phyloP scores from a whole-genome alignment of 2,888 invertebrate genomes.

The Psylliodes chrysocephalus region DNA sequence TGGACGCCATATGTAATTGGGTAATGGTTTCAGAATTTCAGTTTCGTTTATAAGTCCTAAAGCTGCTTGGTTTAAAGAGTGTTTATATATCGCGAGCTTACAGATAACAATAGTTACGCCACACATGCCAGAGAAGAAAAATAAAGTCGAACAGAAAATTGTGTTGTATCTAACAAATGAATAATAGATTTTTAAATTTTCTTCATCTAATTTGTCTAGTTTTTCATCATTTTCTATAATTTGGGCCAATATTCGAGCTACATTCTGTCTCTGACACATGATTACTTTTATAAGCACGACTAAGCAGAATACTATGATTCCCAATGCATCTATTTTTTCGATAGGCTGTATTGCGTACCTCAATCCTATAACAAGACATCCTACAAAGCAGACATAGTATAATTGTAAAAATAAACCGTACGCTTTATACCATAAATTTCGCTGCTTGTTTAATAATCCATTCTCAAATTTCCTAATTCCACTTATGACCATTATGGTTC shows the following conservation, averaged over 20 bases:
- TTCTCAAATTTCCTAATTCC: too few relatives aligned
- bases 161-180: not conserved
- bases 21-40: conserved; percentile 6
- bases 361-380: too few relatives aligned
- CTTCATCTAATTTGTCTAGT: not conserved
- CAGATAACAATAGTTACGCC: not conserved
- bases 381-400: too few relatives aligned
- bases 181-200: not conserved
- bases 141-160: not conserved
- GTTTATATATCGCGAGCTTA: not conserved
- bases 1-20: conserved; percentile 19
- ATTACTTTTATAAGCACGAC: not conserved
- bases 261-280: not conserved
- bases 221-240: not conserved
- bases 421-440: too few relatives aligned
- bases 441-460: too few relatives aligned
- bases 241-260: not conserved
- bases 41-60: not conserved
- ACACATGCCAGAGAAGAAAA: not conserved
- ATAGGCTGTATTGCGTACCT: too few relatives aligned
- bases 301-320: not conserved
- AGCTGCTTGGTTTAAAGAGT: not conserved
- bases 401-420: too few relatives aligned
- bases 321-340: too few relatives aligned
- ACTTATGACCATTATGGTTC: too few relatives aligned